Conservation (phyloP, 2,113 vertebrate genomes). For the Oreotrochilus melanogaster region DNA sequence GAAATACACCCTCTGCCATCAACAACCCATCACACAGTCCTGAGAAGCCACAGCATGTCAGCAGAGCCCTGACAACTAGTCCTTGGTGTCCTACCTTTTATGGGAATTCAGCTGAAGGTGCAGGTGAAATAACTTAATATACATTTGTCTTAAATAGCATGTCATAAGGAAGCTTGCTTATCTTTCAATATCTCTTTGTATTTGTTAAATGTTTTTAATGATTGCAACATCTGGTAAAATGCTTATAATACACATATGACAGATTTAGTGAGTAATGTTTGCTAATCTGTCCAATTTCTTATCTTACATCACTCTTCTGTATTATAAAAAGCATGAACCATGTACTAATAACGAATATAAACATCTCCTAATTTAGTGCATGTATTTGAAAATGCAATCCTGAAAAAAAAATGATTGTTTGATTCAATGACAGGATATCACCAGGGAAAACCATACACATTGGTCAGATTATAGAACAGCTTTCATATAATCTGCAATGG, state of each 20-base stretch:
- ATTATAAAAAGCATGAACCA: not conserved
- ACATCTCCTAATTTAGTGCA: not conserved
- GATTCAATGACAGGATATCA: not conserved
- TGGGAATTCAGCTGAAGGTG: not conserved
- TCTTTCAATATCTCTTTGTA: slow-evolving; percentile 19
- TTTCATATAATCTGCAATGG: slow-evolving; percentile 12
- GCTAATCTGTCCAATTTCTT: slow-evolving; percentile 26
- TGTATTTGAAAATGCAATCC: not conserved
- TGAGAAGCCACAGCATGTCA: not conserved
- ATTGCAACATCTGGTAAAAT: slow-evolving; percentile 42
- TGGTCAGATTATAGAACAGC: not conserved
- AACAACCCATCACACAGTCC: not conserved
- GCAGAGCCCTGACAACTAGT: not conserved
- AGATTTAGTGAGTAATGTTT: slow-evolving; percentile 29
- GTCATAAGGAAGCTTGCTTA: slow-evolving; percentile 26
- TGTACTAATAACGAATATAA: not conserved
- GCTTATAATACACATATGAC: not conserved
- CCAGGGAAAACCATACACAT: not conserved
- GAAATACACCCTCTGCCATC: not conserved
- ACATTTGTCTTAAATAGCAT: not conserved
- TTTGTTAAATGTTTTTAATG: slow-evolving; percentile 33
- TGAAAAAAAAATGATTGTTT: not conserved
- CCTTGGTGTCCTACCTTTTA: not conserved
- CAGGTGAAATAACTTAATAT: not conserved
- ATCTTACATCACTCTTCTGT: not conserved